Evolutionary conservation across 2,113 vertebrate species (phyloP).

Genomic region (Urocolius indicus): DNA sequence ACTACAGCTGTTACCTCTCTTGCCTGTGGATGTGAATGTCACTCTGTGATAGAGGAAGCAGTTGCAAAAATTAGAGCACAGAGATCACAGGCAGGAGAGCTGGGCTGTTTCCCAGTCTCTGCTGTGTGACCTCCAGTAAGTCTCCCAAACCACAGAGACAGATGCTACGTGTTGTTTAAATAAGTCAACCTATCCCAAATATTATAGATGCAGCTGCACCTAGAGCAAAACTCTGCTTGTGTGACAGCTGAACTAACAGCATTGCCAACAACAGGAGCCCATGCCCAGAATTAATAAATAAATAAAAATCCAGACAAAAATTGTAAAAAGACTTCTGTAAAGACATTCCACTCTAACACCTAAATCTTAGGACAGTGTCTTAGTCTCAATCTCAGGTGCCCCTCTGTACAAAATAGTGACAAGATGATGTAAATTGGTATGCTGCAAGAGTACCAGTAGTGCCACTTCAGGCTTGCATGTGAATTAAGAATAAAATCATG

Average conservation of each 20-base stretch:
- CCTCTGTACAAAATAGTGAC: background rate
- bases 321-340: background rate
- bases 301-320: background rate
- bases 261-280: background rate
- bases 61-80: background rate
- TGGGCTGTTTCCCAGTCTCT: constrained; percentile 31
- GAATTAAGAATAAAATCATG: background rate
- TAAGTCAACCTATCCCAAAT: background rate
- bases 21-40: background rate
- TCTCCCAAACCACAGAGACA: constrained; percentile 17
- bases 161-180: constrained; percentile 17
- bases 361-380: background rate
- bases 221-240: background rate
- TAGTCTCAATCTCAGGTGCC: background rate
- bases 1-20: background rate
- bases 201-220: constrained; percentile 1
- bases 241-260: constrained; percentile 16
- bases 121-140: constrained; percentile 17
- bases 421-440: background rate
- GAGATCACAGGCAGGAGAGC: constrained; percentile 13
- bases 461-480: background rate
- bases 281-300: background rate
- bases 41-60: background rate
- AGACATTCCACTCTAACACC: background rate
- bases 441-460: background rate